Evolutionary conservation across 2,797 vertebrate genomes (phyloP).

Genomic region (Aselliscus stoliczkanus): DNA sequence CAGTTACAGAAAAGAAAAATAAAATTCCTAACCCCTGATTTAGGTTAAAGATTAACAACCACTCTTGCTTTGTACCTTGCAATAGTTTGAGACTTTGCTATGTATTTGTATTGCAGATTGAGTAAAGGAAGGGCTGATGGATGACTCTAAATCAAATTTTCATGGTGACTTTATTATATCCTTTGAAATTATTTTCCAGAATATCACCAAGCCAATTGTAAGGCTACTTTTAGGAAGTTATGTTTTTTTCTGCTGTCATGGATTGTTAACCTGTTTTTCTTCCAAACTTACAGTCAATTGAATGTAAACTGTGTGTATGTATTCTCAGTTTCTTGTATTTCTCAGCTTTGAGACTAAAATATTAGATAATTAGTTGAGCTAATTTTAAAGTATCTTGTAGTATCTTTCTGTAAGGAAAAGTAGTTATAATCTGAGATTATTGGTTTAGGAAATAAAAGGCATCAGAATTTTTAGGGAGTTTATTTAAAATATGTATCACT

Average conservation of each 20-base stretch:
- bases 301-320: neutral
- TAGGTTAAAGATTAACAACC: neutral
- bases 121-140: neutral
- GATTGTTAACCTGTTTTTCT: constrained; percentile 29
- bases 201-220: neutral
- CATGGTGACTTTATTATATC: constrained; percentile 11
- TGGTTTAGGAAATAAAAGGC: constrained; percentile 22
- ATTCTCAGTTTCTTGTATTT: constrained; percentile 9
- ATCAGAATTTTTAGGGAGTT: neutral
- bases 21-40: neutral
- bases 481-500: neutral
- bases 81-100: neutral
- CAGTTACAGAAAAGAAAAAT: neutral
- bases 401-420: constrained; percentile 6
- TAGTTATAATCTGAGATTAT: neutral
- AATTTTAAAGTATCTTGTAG: constrained; percentile 8
- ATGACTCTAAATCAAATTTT: constrained; percentile 41
- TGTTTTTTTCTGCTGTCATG: neutral
- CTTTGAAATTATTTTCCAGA: constrained; percentile 44
- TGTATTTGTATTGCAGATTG: constrained; percentile 33
- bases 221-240: neutral
- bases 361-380: neutral
- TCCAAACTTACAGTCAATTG: neutral
- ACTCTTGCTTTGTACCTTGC: neutral
- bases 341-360: neutral